Evolutionary conservation across 2,113 vertebrate species (phyloP), one percentile per base, ranked within the genome.

Genomic region (Narcine bancroftii): DNA sequence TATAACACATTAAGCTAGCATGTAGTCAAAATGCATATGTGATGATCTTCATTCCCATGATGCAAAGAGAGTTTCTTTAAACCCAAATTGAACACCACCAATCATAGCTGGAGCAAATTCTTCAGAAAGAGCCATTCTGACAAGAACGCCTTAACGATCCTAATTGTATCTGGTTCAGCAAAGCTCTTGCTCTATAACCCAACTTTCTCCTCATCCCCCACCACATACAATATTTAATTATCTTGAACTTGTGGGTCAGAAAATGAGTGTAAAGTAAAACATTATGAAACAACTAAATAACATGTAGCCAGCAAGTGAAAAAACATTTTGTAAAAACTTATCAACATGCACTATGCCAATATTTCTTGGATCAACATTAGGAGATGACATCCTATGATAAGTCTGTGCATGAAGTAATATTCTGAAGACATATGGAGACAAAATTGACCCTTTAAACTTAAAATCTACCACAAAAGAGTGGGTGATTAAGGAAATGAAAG

Each of bases 31-130:
- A 92, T 92, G 94, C 92, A 92, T 93, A 92, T 92, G 94, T 94
- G 94, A 93, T 94, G 92, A 94, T 93, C 94, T 95, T 94, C 93
- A 94, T 4, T 91, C 4, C 87, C 39, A 65, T 17, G 56, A n/a
- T 17, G 2, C 53, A 33, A 36, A 60, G 29, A n/a, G 6, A 42
- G 73, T 73, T 11, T 10, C 72, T n/a, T 73, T 73, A 36, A 73
- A n/a, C 72, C 3, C n/a, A n/a, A 71, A 71, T 71, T 21, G 66
- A 71, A 29, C 26, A 4, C 24, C 1, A 11, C 66, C 3, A 42
- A 45, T 42, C 3, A 77, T 39, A 77, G 13, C 39, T 6, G 7
- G 17, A 39, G 75, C 19, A 77, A 19, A 77, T 24, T 15, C 15
- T 60, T 7, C 15, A 60, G 56, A 15, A 60, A 60, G 56, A 60